Evolutionary conservation across 2,888 invertebrate species (phyloP).

Genomic region (Athalia rosae): DNA sequence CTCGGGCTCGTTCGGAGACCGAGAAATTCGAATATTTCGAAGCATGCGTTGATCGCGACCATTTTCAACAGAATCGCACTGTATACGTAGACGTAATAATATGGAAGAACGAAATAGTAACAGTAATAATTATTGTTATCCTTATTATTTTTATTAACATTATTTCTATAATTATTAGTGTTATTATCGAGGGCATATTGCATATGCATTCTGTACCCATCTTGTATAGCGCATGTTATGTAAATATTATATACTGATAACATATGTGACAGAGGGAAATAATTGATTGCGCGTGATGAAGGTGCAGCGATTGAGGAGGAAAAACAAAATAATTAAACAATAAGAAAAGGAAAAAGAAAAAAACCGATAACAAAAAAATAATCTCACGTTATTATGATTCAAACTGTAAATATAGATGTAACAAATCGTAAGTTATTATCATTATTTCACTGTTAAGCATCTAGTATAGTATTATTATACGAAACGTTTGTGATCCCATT

Average conservation of each 20-base stretch:
- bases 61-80: too few relatives aligned
- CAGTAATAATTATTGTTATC: too few relatives aligned
- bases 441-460: slow-evolving; percentile 28
- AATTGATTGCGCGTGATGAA: not conserved
- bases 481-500: slow-evolving; percentile 57
- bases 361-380: not conserved
- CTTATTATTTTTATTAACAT: too few relatives aligned
- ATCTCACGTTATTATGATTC: slow-evolving; percentile 45
- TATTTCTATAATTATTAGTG: too few relatives aligned
- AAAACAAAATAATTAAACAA: slow-evolving; percentile 3
- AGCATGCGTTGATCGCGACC: too few relatives aligned
- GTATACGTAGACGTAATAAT: not conserved
- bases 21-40: too few relatives aligned
- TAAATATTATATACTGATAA: too few relatives aligned
- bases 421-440: slow-evolving; percentile 44
- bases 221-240: too few relatives aligned
- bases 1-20: too few relatives aligned
- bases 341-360: not conserved
- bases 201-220: too few relatives aligned
- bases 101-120: not conserved
- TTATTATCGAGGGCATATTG: too few relatives aligned
- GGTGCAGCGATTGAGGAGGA: slow-evolving; percentile 7
- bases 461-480: not conserved
- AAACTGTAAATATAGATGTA: slow-evolving; percentile 44
- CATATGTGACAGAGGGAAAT: too few relatives aligned